A percentile compares a stretch with the other conserved stretches of the same genome.
Evolutionary conservation across 2,113 vertebrate species (phyloP).

Genomic region (Catagonus wagneri): DNA sequence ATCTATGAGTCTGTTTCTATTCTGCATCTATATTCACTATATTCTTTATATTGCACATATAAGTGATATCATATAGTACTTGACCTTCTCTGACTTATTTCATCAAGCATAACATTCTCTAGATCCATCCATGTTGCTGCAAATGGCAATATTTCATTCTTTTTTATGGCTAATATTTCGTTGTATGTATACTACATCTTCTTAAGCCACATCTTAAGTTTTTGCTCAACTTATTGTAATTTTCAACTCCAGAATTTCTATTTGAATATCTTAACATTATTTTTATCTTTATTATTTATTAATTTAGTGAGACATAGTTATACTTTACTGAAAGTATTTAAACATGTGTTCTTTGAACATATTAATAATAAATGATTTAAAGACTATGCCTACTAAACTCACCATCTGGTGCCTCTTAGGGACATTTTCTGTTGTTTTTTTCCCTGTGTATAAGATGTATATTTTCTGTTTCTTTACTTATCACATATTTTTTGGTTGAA

Average conservation of each 20-base stretch:
- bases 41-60: no score
- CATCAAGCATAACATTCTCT: no score
- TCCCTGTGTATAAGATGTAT: background rate
- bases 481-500: background rate
- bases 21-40: no score
- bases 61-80: no score
- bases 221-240: background rate
- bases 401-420: background rate
- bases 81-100: no score
- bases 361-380: background rate
- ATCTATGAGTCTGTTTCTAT: no score
- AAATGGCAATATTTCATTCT: no score
- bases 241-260: background rate
- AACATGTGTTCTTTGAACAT: background rate
- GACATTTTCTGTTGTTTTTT: background rate
- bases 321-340: background rate
- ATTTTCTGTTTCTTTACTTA: background rate
- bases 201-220: background rate
- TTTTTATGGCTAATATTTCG: no score
- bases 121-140: no score
- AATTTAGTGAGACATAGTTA: background rate
- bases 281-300: background rate
- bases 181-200: no score
- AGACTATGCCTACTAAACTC: background rate
- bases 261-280: background rate